A percentile compares a stretch with the other conserved stretches of the same genome.
Evolutionary conservation across 1,140 invertebrate species (phyloP).

Genomic region (Dreissena rostriformis): DNA sequence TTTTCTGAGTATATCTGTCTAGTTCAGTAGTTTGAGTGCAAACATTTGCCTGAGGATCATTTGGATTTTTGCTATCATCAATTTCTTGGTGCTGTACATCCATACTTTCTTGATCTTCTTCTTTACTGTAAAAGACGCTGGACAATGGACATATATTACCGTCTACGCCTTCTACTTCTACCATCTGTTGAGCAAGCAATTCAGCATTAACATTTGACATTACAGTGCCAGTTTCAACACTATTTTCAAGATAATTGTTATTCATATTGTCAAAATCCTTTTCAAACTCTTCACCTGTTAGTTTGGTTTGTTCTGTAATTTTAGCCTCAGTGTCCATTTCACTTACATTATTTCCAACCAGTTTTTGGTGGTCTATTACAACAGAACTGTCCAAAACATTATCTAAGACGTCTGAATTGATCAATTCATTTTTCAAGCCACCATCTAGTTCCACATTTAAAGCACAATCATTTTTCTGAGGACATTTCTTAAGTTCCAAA

Average conservation of each 20-base stretch:
- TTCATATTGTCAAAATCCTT: not conserved
- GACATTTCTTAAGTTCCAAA: too few species aligned
- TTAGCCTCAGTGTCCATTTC: not conserved
- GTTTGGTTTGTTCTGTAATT: not conserved
- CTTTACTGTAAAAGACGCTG: not conserved
- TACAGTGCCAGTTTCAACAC: not conserved
- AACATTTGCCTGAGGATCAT: not conserved
- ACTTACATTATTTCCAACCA: not conserved
- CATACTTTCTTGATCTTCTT: not conserved
- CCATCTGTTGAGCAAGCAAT: not conserved
- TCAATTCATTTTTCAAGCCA: too few species aligned
- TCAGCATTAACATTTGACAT: not conserved
- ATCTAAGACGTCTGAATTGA: too few species aligned
- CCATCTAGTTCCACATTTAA: too few species aligned
- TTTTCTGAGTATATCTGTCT: too few species aligned
- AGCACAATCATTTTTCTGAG: too few species aligned
- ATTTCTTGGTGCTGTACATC: not conserved
- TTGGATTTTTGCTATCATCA: not conserved
- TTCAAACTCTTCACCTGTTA: not conserved
- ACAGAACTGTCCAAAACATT: too few species aligned
- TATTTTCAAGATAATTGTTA: not conserved
- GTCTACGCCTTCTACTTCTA: not conserved
- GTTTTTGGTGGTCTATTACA: too few species aligned
- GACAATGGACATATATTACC: not conserved
- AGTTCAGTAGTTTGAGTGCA: not conserved